These are phyloP conservation scores for Orussus abietinus DNA, from an alignment of 1,140 invertebrate species.

Conservation along the genomic window DNA sequence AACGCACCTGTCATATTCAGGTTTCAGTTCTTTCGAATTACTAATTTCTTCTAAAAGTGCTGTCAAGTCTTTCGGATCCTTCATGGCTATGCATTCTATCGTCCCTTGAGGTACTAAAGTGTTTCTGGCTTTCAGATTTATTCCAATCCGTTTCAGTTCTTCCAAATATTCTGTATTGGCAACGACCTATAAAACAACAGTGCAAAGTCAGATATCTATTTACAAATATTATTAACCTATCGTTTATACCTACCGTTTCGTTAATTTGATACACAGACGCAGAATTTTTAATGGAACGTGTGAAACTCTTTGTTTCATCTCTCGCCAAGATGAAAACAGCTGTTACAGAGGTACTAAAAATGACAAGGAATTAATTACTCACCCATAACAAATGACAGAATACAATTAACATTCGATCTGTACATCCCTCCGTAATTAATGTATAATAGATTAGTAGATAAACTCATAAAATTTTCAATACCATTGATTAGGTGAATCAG, in stretches of 20 bases:
- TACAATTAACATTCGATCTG: neutral
- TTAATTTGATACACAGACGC: conserved; percentile 91
- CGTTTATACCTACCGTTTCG: conserved; percentile 69
- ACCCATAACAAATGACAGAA: conserved; percentile 6
- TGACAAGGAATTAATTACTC: conserved; percentile 18
- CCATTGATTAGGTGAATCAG: too few relatives aligned
- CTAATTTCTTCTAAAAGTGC: conserved; percentile 95
- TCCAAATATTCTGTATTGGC: conserved; percentile 72
- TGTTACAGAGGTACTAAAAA: conserved; percentile 72
- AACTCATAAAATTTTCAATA: conserved; percentile 58
- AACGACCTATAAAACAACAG: too few relatives aligned
- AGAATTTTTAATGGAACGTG: conserved; percentile 76
- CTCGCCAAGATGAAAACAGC: conserved; percentile 80
- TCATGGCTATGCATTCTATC: conserved; percentile 96
- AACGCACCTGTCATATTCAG: conserved; percentile 74
- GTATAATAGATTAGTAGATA: neutral
- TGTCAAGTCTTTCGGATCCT: conserved; percentile 94
- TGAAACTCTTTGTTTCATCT: conserved; percentile 75
- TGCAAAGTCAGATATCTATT: too few relatives aligned
- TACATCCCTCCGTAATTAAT: conserved; percentile 1
- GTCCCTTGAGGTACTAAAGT: conserved; percentile 97
- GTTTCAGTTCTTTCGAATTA: conserved; percentile 77
- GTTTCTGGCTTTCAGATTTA: conserved; percentile 95
- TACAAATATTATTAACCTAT: conserved; percentile 9
- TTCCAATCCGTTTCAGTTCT: conserved; percentile 83